phyloP scores from a whole-genome alignment of 2,888 invertebrate species.

The Brenthis hecate region DNA sequence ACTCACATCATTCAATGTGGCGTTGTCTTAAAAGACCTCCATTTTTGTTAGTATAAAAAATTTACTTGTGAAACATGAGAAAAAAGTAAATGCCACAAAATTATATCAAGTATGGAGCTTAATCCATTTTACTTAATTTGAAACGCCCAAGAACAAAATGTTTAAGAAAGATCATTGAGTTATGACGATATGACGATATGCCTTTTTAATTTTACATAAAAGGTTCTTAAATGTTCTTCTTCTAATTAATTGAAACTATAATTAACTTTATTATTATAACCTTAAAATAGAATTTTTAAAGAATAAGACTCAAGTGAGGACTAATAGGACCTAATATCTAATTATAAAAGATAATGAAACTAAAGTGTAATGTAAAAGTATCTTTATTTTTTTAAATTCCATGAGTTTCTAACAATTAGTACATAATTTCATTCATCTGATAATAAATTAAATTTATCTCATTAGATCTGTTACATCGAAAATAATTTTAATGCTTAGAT shows the following conservation, averaged over 20 bases:
- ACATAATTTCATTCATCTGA: not conserved
- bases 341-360: not conserved
- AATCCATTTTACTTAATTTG: slow-evolving; percentile 1
- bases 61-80: too few species aligned
- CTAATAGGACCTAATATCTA: too few species aligned
- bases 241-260: too few species aligned
- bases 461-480: not conserved
- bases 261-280: too few species aligned
- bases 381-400: slow-evolving; percentile 1
- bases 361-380: slow-evolving; percentile 1
- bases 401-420: not conserved
- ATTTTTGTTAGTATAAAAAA: too few species aligned
- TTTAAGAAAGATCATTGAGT: slow-evolving; percentile 2
- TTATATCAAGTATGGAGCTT: not conserved
- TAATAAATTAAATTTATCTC: not conserved
- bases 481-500: too few species aligned
- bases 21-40: too few species aligned
- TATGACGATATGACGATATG: not conserved
- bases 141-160: not conserved
- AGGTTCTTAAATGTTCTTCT: too few species aligned
- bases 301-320: too few species aligned
- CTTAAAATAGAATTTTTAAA: too few species aligned
- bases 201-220: not conserved
- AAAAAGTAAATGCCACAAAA: too few species aligned
- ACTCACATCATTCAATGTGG: too few species aligned